Base-by-base conservation (phyloP, 1,140 invertebrate species). In the Goniozus legneri region DNA sequence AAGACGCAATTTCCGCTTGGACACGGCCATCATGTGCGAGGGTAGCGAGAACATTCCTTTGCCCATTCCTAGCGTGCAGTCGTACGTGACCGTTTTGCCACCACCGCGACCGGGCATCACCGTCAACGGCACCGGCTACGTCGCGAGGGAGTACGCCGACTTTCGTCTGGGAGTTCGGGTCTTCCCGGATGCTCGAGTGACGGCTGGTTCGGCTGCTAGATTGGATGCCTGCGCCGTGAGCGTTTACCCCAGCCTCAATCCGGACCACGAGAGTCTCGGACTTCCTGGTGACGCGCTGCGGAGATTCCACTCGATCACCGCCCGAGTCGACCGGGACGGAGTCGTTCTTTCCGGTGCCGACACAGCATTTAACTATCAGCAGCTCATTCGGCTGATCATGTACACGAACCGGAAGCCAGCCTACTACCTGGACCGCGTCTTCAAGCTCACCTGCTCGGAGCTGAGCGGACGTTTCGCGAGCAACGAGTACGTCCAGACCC, bases 351-450 rank as follows among this genome's bases (percentile, higher is more conserved):
- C 84, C 42, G 91, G 92, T 19, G 88, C 89, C 1, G 91, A 94
- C 66, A 86, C 85, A 44, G 85, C 92, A 2, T 83, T 84, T 60
- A 91, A 91, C 68, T 95, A 95, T 65, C 84, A 92, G 67, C 82
- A 88, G 70, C 82, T 92, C 3, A 80, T 96, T n/a, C 80, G 86
- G 19, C 84, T 92, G 54, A 88, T 97, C 34, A 85, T 90, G 46
- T 98, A 97, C 77, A 91, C 89, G 55, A 96, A 95, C 72, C 87
- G 88, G 54, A 94, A 95, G 63, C 91, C 93, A 6, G 92, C 92
- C 3, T 94, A 94, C 69, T 95, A 95, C 70, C 77, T 97, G 31
- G 95, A 95, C 74, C 83, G 91, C 49, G 92, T 93, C 1, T 97
- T 98, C 76, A 94, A 95, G 65, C 77, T 98, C 2, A 87, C 88